phyloP scores from a whole-genome alignment of 2,888 invertebrate species.

The Sericinus montela region DNA sequence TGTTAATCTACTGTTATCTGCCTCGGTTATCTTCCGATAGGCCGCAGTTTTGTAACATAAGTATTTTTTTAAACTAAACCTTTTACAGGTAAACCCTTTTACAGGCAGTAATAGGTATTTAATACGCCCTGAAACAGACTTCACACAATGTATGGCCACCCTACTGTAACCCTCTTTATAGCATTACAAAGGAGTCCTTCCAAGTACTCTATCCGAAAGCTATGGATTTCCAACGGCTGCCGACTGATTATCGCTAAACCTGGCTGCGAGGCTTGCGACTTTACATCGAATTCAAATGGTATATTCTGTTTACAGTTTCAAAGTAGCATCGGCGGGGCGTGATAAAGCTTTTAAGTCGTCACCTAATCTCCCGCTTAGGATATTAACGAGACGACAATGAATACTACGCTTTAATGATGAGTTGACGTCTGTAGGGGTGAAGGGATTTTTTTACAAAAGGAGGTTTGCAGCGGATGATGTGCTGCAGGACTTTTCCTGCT shows the following conservation, averaged over 20 bases:
- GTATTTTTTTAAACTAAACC: too few relatives aligned
- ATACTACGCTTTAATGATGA: too few relatives aligned
- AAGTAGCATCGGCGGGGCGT: not conserved
- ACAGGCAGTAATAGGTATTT: too few relatives aligned
- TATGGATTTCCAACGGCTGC: constrained; percentile 22
- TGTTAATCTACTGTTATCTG: too few relatives aligned
- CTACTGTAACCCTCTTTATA: constrained; percentile 18
- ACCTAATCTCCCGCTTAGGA: not conserved
- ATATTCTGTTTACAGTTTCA: constrained; percentile 5
- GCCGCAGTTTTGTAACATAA: too few relatives aligned
- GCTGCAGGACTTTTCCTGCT: too few relatives aligned
- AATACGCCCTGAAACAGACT: too few relatives aligned
- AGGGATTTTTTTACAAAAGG: too few relatives aligned
- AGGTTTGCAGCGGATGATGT: too few relatives aligned
- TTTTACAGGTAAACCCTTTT: too few relatives aligned
- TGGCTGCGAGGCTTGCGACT: constrained; percentile 9
- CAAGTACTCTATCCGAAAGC: constrained; percentile 22
- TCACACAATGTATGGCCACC: not conserved
- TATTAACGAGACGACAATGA: not conserved
- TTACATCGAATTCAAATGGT: constrained; percentile 3
- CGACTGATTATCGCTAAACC: constrained; percentile 19
- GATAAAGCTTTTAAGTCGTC: not conserved
- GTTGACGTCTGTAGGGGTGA: too few relatives aligned
- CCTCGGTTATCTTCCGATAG: too few relatives aligned
- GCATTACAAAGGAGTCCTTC: constrained; percentile 21